Conservation (phyloP, 2,113 vertebrate species). For the mouse (Mus musculus) region GRCm39 chr10:48731501-48732000, state of each 20-base stretch:
- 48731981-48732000: too few species aligned
- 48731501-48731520: too few species aligned
- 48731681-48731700: neutral
- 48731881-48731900: neutral
- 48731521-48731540: too few species aligned
- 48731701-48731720: neutral
- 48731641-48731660: neutral
- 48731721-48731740: neutral
- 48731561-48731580: too few species aligned
- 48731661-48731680: neutral
- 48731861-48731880: too few species aligned
- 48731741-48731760: neutral
- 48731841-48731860: too few species aligned
- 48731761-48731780: neutral
- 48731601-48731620: too few species aligned
- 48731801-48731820: neutral
- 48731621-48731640: too few species aligned
- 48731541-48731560: too few species aligned
- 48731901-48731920: too few species aligned
- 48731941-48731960: neutral
- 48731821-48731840: neutral
- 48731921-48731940: neutral
- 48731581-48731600: too few species aligned
- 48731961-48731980: too few species aligned
- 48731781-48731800: neutral